These are phyloP conservation scores for Peromyscus maniculatus DNA, from an alignment of 2,113 vertebrate species.

Conservation along the genomic window DNA sequence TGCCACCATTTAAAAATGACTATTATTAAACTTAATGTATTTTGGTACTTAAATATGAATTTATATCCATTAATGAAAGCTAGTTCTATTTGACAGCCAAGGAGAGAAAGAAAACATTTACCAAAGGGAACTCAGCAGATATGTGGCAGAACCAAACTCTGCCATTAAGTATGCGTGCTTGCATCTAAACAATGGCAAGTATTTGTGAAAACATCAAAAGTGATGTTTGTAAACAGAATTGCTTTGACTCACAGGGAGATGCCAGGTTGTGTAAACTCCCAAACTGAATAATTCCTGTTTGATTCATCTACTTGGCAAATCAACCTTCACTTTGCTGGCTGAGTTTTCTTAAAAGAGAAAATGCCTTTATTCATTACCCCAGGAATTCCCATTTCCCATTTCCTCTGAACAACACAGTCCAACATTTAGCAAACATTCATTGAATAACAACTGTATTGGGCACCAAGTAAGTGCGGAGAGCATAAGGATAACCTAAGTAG, in stretches of 20 bases:
- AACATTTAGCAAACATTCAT: conserved; percentile 46
- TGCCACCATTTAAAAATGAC: neutral
- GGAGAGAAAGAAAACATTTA: neutral
- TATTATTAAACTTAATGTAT: neutral
- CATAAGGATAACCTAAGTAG: conserved; percentile 22
- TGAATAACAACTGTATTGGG: conserved; percentile 12
- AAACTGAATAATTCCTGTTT: conserved; percentile 9
- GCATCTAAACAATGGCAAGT: conserved; percentile 10
- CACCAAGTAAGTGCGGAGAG: neutral
- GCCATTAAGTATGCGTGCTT: neutral
- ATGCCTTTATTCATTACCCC: conserved; percentile 11
- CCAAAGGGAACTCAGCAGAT: neutral
- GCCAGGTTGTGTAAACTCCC: neutral
- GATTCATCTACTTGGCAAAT: conserved; percentile 55
- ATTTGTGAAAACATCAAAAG: neutral
- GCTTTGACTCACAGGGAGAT: conserved; percentile 6
- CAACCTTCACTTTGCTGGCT: conserved; percentile 37
- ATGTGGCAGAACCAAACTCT: neutral
- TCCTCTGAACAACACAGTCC: conserved; percentile 32
- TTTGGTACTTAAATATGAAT: neutral
- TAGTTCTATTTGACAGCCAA: conserved; percentile 13
- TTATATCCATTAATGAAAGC: neutral
- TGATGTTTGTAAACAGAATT: neutral
- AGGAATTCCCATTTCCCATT: conserved; percentile 27
- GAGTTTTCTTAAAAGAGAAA: conserved; percentile 20